Evolutionary conservation across 2,888 invertebrate genomes (phyloP), one percentile per base, ranked within the genome.

Genomic region (Pteria penguin): DNA sequence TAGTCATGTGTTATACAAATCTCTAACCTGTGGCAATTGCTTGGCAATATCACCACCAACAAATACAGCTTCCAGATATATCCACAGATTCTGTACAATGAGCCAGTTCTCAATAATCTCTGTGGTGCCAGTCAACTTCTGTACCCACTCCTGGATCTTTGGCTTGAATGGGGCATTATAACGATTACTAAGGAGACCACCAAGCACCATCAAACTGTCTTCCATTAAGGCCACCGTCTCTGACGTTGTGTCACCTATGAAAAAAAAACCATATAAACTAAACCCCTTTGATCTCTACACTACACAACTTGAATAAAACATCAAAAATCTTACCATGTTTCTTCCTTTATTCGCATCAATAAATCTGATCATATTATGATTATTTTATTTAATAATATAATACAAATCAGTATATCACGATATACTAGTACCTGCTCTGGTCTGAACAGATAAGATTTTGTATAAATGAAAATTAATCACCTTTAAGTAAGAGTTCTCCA

Each of bases 61-160:
- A 92, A 98, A 98, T 0, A 98, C 98, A 0, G 98, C 98, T 92
- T 98, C 98, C 45, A 98, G 93, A 90, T 98, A 98, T 1, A 98
- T 98, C 98, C 98, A 98, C 95, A 98, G 96, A 91, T 98, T 98
- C 92, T 98, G 98, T 0, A 98, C 98, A 2, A 98, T 93, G n/a
- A 98, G 93, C 98, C 98, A 98, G 77, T 98, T 94, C 92, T 98
- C 98, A 75, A 98, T 94, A 87, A 98, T 97, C 92, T 98, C 98
- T 91, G 98, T 98, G 0, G 98, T 98, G 87, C 97, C 98, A 52
- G 98, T 97, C 67, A 98, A 93, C 92, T 98, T 98, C 81, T 95
- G 95, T 0, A 98, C 95, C 98, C 98, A 98, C 90, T 97, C 97
- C 89, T 97, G 97, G 84, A 98, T 98, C 93, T 97, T 97, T 88